Evolutionary conservation across 1,140 invertebrate species (phyloP), one percentile per base, ranked within the genome.

Genomic region (Sogatella furcifera): DNA sequence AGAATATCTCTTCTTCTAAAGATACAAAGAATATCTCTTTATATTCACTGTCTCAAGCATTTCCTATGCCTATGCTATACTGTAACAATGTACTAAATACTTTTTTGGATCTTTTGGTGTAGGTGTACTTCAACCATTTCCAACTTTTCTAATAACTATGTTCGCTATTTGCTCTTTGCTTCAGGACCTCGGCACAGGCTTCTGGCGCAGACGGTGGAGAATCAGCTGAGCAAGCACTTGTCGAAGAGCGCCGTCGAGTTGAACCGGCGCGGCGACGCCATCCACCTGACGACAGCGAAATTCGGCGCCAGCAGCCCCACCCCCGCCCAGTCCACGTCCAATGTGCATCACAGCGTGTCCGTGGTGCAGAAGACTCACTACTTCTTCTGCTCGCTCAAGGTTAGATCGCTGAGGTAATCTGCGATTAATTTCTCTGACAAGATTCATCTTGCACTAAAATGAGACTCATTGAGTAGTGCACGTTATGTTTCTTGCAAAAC

Each of bases 281-380:
- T 57, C 38, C 52, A 52, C 24, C 24, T 55, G 69, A 62, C 71
- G 68, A 53, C 71, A 70, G 8, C 67, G 69, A 38, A 63, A 60
- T 49, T 68, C 71, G 54, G 70, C 70, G 63, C 69, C 69, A 1
- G 72, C 71, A 58, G 70, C 74, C 52, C 57, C 11, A 58, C 42
- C 15, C 66, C 75, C 62, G 67, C 75, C 53, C 64, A 74, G 55
- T 72, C 75, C 46, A 63, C 72, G 9, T 59, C 66, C 55, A 60
- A 60, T 34, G 59, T 60, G 13, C 52, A 55, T 41, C 61, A 69
- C 57, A 77, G 69, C 56, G 69, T 76, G 6, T 78, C 81, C 13
- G 83, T 85, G 42, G 78, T 83, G 43, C 84, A 85, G 69, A 82
- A 82, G 65, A 85, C 84, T 1, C 84, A 85, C 66, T 82, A 79